Evolutionary conservation across 2,113 vertebrate genomes (phyloP).

Genomic region (Lucifuga dentata): DNA sequence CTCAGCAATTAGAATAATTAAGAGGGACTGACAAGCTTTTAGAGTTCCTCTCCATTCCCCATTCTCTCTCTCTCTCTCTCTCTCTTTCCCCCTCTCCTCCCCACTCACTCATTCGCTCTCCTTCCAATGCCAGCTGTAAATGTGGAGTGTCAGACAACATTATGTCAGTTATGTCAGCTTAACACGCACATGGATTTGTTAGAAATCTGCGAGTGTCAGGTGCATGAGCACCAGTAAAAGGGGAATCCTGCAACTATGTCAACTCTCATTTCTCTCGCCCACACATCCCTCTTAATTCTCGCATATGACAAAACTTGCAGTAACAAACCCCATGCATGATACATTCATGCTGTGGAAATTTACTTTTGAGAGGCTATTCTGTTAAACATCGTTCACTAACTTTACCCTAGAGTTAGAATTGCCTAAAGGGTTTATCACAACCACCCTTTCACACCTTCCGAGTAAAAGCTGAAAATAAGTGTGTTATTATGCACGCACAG

Average conservation of each 20-base stretch:
- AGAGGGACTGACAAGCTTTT: constrained; percentile 77
- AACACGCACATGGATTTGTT: constrained; percentile 40
- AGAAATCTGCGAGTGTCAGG: constrained; percentile 45
- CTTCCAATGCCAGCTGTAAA: constrained; percentile 44
- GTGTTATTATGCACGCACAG: constrained; percentile 34
- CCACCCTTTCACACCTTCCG: constrained; percentile 24
- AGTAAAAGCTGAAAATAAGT: constrained; percentile 35
- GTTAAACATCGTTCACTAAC: constrained; percentile 41
- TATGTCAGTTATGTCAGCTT: constrained; percentile 50
- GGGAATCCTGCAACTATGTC: constrained; percentile 28
- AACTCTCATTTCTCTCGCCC: constrained; percentile 11
- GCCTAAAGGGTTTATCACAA: constrained; percentile 36
- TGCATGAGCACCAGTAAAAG: constrained; percentile 18
- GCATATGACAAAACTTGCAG: background rate
- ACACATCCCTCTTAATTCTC: constrained; percentile 5
- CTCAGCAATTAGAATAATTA: constrained; percentile 82
- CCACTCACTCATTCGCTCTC: background rate
- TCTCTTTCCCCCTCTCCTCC: constrained; percentile 1
- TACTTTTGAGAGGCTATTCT: constrained; percentile 5
- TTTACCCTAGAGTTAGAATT: constrained; percentile 29
- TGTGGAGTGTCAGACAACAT: constrained; percentile 53
- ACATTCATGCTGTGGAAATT: constrained; percentile 11
- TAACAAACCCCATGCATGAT: constrained; percentile 9
- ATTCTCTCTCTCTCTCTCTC: constrained; percentile 4
- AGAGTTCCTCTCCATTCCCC: constrained; percentile 57